Conservation (phyloP, 2,888 invertebrate genomes). For the Siphlonurus alternatus region DNA sequence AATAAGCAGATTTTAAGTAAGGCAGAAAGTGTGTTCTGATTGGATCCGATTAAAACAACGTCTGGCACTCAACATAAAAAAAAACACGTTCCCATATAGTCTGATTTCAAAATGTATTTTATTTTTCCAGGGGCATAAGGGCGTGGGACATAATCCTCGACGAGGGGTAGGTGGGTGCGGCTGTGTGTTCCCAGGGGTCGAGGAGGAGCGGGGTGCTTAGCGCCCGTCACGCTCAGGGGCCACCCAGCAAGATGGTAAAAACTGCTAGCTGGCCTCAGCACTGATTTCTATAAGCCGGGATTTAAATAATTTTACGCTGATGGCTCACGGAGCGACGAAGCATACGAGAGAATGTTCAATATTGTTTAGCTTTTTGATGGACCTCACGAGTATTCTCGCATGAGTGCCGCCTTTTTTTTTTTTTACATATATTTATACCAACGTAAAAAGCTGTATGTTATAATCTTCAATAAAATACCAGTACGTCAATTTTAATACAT, state of each 20-base stretch:
- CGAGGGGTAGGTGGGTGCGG: not conserved
- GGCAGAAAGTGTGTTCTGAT: not conserved
- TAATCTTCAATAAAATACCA: no score
- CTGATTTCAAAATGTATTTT: not conserved
- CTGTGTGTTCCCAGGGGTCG: not conserved
- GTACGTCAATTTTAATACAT: no score
- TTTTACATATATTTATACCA: not conserved
- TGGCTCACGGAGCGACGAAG: not conserved
- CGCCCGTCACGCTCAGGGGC: no score
- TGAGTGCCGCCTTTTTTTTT: not conserved
- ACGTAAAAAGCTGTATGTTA: no score
- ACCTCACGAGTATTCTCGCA: not conserved
- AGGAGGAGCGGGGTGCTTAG: not conserved
- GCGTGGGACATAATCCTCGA: not conserved
- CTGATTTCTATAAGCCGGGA: not conserved
- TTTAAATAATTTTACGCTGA: not conserved
- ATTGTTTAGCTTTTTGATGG: not conserved
- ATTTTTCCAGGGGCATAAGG: not conserved
- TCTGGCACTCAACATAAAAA: not conserved
- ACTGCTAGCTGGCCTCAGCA: not conserved
- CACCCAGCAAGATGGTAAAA: no score
- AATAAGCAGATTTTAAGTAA: not conserved
- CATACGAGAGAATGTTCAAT: not conserved
- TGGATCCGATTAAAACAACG: not conserved
- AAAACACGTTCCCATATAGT: not conserved